Evolutionary conservation across 2,113 vertebrate genomes (phyloP).

Genomic region (Leptosomus discolor): DNA sequence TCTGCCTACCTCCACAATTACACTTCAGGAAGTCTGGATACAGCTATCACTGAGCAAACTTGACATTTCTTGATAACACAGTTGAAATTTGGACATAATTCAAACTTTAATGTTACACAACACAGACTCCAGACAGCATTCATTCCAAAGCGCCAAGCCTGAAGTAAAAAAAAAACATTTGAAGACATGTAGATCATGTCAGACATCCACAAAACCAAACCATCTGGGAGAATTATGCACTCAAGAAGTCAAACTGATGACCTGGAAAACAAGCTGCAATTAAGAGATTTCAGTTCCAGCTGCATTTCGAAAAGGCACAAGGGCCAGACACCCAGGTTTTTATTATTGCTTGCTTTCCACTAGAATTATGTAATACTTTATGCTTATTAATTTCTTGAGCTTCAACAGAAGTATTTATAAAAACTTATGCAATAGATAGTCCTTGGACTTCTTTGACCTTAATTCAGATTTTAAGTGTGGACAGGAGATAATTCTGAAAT

Average conservation of each 20-base stretch:
- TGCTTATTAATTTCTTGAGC: not conserved
- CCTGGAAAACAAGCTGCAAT: constrained; percentile 49
- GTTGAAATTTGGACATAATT: constrained; percentile 36
- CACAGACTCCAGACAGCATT: not conserved
- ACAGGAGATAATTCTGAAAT: not conserved
- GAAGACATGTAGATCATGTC: constrained; percentile 9
- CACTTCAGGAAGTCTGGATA: not conserved
- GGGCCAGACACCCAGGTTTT: not conserved
- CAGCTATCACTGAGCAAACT: constrained; percentile 14
- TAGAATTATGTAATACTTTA: not conserved
- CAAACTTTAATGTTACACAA: constrained; percentile 27
- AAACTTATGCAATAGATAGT: not conserved
- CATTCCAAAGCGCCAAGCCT: not conserved
- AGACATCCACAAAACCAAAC: constrained; percentile 3
- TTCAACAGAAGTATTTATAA: not conserved
- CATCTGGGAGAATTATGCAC: constrained; percentile 18
- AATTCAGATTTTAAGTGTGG: not conserved
- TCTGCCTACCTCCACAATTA: not conserved
- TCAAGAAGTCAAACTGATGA: constrained; percentile 24
- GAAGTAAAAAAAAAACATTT: not conserved
- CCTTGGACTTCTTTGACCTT: not conserved
- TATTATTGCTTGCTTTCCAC: not conserved
- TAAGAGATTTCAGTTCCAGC: not conserved
- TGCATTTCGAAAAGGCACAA: constrained; percentile 6
- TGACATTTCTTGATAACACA: constrained; percentile 39